These are phyloP conservation scores for Tetranychus truncatus DNA, from an alignment of 2,888 invertebrate genomes.

Conservation along the genomic window DNA sequence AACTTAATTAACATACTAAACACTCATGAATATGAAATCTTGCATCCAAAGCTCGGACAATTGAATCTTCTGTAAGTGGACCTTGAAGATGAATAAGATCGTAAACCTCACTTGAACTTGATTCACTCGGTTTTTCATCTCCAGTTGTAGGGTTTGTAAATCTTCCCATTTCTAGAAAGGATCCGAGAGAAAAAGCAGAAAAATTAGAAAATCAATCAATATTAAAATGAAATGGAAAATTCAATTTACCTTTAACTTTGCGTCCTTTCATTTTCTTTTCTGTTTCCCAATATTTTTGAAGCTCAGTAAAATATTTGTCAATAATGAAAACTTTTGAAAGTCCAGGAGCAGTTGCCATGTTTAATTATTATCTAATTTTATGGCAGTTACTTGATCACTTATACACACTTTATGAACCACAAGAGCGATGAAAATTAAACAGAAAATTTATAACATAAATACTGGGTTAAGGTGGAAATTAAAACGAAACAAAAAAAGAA, in stretches of 20 bases:
- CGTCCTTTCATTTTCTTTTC: conserved; percentile 40
- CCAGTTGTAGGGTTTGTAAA: background rate
- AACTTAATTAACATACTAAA: conserved; percentile 50
- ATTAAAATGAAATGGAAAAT: background rate
- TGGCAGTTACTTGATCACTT: too few relatives aligned
- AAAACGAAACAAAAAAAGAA: background rate
- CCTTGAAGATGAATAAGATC: conserved; percentile 80
- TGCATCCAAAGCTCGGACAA: conserved; percentile 72
- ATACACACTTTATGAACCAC: too few relatives aligned
- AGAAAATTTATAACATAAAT: too few relatives aligned
- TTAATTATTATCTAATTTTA: background rate
- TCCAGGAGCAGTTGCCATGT: conserved; percentile 72
- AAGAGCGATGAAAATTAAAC: too few relatives aligned
- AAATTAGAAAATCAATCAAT: background rate
- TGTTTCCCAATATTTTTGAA: conserved; percentile 89
- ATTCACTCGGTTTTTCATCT: conserved; percentile 5
- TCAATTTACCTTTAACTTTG: background rate
- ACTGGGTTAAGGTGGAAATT: too few relatives aligned
- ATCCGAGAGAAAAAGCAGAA: background rate
- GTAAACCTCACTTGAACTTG: conserved; percentile 44
- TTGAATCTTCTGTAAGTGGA: conserved; percentile 80
- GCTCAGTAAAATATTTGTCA: conserved; percentile 89
- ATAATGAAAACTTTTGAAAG: conserved; percentile 90
- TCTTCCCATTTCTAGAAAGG: background rate
- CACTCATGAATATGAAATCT: conserved; percentile 67